phyloP scores from a whole-genome alignment of 2,888 invertebrate species.

The Oxystoma pomonae region DNA sequence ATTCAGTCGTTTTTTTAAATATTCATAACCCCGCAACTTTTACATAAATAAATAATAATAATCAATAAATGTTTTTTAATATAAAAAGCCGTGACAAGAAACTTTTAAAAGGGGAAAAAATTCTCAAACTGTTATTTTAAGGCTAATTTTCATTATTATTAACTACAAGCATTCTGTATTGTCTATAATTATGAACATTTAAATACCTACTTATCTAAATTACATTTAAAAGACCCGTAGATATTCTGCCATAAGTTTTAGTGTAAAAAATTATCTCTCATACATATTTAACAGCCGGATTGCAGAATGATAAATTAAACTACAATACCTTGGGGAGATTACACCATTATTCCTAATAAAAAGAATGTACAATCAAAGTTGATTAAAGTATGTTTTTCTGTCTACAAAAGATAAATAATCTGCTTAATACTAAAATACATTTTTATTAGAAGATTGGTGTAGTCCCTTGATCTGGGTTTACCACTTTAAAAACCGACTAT shows the following conservation, averaged over 20 bases:
- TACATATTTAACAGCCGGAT: no score
- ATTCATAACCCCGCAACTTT: neutral
- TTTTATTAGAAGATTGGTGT: no score
- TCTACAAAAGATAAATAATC: no score
- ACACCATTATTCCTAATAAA: no score
- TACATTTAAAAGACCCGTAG: conserved; percentile 36
- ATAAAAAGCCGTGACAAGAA: no score
- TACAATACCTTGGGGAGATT: no score
- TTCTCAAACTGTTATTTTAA: neutral
- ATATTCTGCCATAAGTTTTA: conserved; percentile 37
- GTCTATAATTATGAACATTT: conserved; percentile 27
- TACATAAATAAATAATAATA: no score
- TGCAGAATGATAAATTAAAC: conserved; percentile 12
- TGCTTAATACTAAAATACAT: no score
- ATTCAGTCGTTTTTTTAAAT: neutral
- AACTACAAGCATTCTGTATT: conserved; percentile 21
- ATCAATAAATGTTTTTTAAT: neutral
- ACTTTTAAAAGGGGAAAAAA: neutral
- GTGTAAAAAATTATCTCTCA: neutral
- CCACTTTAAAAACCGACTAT: no score
- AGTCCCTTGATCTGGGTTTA: no score
- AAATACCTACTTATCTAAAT: conserved; percentile 19
- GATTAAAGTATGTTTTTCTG: no score
- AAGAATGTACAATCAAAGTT: no score
- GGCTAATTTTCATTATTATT: neutral